These are phyloP conservation scores for Lacanobia wlatinum DNA, from an alignment of 2,888 invertebrate genomes.

Conservation along the genomic window DNA sequence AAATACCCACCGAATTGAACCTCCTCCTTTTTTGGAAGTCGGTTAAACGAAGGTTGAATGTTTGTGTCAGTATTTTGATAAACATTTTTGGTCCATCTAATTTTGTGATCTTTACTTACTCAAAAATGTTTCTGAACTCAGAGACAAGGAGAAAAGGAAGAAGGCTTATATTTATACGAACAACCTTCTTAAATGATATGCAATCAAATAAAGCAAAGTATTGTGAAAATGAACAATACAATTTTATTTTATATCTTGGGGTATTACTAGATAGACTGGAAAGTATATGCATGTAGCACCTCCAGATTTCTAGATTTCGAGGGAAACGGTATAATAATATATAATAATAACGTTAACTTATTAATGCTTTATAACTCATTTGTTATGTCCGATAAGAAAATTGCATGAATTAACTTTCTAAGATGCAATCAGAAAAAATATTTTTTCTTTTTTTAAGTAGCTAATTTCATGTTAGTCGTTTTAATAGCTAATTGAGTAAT, in stretches of 20 bases:
- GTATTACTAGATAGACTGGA: background rate
- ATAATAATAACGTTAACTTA: conserved; percentile 7
- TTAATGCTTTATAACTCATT: conserved; percentile 17
- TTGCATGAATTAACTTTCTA: conserved; percentile 44
- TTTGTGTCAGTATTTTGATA: background rate
- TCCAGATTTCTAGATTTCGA: conserved; percentile 21
- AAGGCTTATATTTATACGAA: too few species aligned
- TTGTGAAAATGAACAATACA: background rate
- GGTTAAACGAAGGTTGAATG: background rate
- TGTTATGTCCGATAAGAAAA: conserved; percentile 18
- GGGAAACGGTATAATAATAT: conserved; percentile 9
- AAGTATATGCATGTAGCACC: conserved; percentile 26
- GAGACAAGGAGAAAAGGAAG: background rate
- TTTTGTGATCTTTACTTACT: background rate
- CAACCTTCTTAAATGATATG: background rate
- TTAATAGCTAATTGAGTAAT: background rate
- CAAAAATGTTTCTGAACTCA: background rate
- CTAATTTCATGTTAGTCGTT: background rate
- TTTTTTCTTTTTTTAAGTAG: background rate
- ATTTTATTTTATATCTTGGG: too few species aligned
- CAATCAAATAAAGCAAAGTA: background rate
- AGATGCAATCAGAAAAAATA: background rate
- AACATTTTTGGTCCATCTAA: background rate
- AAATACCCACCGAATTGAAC: too few species aligned
- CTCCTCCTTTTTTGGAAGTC: too few species aligned